A percentile compares a stretch with the other conserved stretches of the same genome.
Conservation (phyloP, 2,888 invertebrate species). For the Drosophila nigritarsus region DNA sequence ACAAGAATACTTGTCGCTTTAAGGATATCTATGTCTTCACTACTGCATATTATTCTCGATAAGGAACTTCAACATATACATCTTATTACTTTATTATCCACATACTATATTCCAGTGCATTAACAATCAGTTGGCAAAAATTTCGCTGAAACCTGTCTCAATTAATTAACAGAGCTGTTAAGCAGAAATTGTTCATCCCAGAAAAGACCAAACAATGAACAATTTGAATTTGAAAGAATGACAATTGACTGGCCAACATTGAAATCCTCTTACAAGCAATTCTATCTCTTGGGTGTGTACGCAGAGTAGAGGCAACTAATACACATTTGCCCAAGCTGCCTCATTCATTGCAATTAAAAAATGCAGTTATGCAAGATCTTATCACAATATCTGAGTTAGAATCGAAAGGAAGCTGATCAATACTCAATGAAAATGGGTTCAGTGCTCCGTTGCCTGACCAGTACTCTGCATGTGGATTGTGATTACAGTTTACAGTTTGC, state of each 20-base stretch:
- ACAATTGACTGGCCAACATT: not conserved
- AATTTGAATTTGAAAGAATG: conserved; percentile 10
- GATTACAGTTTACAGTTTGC: conserved; percentile 3
- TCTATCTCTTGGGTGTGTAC: not conserved
- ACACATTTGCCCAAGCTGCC: conserved; percentile 8
- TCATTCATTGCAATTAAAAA: conserved; percentile 60
- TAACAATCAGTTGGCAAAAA: not conserved
- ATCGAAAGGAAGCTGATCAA: conserved; percentile 23
- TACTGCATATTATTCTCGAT: not conserved
- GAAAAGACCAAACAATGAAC: too few relatives aligned
- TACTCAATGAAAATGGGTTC: conserved; percentile 19
- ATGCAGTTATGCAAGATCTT: conserved; percentile 53
- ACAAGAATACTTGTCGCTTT: not conserved
- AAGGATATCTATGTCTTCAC: not conserved
- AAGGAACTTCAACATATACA: too few relatives aligned
- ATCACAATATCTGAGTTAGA: conserved; percentile 18
- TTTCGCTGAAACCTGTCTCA: not conserved
- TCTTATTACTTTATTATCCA: not conserved
- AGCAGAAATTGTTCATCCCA: not conserved
- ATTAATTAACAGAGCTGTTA: not conserved
- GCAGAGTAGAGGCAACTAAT: conserved; percentile 6
- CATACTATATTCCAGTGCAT: not conserved
- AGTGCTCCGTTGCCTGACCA: not conserved
- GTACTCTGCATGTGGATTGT: not conserved
- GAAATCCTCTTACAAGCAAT: conserved; percentile 4